Base-by-base conservation (phyloP, 2,797 vertebrate genomes). In the Mormyrus hasselquistii region DNA sequence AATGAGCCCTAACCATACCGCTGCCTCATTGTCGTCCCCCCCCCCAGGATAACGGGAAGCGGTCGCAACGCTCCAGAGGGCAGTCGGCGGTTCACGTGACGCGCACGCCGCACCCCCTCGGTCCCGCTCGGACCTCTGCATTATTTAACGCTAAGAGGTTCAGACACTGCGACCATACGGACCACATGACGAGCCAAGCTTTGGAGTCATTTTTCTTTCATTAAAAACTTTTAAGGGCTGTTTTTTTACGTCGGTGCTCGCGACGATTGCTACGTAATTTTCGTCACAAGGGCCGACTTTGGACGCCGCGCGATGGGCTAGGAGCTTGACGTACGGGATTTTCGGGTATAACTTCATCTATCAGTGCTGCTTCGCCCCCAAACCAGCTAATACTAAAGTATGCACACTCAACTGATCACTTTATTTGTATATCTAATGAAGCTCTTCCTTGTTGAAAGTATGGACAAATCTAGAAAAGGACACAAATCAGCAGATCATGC, bases 1-100 rank as follows among this genome's bases (percentile, higher is more conserved):
- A 92, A 57, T 73, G 93, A 92, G 93, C 92, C 93, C 93, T 94
- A 91, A 69, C 92, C 94, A 93, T 90, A 89, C 85, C 83, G 57
- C 92, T 87, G 90, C 90, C 90, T 83, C 91, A 93, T 91, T 57
- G 55, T 57, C 55, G 19, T 19, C 93, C 91, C 92, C 91, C 92
- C 91, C 44, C 76, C 44, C 76, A 50, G 47, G 19, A 90, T 92
- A 93, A 93, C 91, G 93, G 94, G 94, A 94, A 94, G 90, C 55
- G 90, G 88, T 86, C 90, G 90, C 65, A 88, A 50, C 73, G 90
- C 89, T 88, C 62, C 62, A 3, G 9, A 69, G 25, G 89, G 89
- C 88, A 90, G 84, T 41, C 73, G 73, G 73, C 38, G 34, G 57
- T 14, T 91, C 93, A 93, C 92, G 90, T 93, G 92, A 91, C 34